Percentiles rank a stretch among this genome's conserved stretches.
phyloP scores from a whole-genome alignment of 2,888 invertebrate species.

The Agapostemon virescens region DNA sequence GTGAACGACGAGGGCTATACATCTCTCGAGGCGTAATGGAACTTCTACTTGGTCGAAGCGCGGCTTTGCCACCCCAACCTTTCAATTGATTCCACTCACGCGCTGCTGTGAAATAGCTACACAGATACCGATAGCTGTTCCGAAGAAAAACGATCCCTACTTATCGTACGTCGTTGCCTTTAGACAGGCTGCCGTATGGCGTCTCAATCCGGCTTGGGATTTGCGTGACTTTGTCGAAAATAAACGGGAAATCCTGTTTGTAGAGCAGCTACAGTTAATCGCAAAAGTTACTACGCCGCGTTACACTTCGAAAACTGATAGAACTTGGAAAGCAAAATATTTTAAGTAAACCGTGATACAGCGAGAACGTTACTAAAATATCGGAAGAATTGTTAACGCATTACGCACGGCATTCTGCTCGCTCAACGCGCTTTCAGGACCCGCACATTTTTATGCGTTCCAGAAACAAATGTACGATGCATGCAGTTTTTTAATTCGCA shows the following conservation, averaged over 20 bases:
- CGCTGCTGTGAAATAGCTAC: slow-evolving; percentile 39
- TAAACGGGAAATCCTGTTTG: neutral
- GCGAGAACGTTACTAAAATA: neutral
- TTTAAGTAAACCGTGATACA: neutral
- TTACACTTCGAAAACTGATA: neutral
- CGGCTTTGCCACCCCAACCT: slow-evolving; percentile 32
- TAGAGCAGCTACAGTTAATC: neutral
- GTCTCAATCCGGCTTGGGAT: slow-evolving; percentile 35
- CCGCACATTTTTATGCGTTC: too few species aligned
- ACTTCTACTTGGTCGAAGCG: slow-evolving; percentile 49
- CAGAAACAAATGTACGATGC: too few species aligned
- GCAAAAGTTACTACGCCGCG: neutral
- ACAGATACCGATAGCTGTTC: slow-evolving; percentile 45
- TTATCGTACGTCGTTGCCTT: slow-evolving; percentile 39
- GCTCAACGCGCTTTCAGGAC: too few species aligned
- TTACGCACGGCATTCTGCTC: too few species aligned
- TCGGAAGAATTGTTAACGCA: neutral
- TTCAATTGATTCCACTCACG: slow-evolving; percentile 68
- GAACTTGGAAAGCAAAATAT: neutral
- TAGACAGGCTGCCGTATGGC: neutral
- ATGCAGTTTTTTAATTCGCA: too few species aligned
- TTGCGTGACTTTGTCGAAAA: slow-evolving; percentile 9
- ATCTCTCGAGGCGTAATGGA: slow-evolving; percentile 62
- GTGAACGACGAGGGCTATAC: slow-evolving; percentile 50
- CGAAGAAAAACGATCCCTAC: slow-evolving; percentile 51